Conservation (phyloP, 2,888 invertebrate species). For the Meghimatium bilineatum region DNA sequence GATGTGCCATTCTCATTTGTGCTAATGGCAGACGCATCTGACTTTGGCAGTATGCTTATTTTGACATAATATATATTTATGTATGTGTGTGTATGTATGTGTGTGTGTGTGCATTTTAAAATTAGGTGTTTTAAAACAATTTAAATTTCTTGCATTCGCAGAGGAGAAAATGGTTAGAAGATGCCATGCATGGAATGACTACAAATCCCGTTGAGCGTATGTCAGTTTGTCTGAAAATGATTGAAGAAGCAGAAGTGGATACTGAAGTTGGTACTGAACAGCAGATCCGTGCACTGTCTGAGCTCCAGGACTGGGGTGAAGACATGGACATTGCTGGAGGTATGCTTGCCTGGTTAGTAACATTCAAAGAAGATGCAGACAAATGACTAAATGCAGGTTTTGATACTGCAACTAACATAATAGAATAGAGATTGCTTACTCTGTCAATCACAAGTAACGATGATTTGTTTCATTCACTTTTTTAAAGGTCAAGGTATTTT, state of each 20-base stretch:
- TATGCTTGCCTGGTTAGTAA: constrained; percentile 66
- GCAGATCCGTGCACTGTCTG: constrained; percentile 83
- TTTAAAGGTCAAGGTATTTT: no score
- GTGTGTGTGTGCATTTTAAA: no score
- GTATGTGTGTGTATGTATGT: no score
- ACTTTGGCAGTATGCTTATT: no score
- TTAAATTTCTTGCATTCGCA: constrained; percentile 76
- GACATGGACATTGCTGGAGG: constrained; percentile 89
- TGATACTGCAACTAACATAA: neutral
- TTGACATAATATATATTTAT: no score
- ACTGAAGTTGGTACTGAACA: constrained; percentile 81
- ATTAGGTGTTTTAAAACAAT: neutral
- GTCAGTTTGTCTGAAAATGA: constrained; percentile 81
- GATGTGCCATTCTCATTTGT: no score
- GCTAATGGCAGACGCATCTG: no score
- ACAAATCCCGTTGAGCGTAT: constrained; percentile 85
- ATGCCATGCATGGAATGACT: constrained; percentile 84
- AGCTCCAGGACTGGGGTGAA: constrained; percentile 84
- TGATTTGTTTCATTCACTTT: no score
- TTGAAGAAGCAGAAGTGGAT: constrained; percentile 79
- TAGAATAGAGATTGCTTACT: no score
- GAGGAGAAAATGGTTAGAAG: constrained; percentile 85
- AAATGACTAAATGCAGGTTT: neutral
- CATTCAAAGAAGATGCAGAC: neutral
- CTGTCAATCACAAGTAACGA: neutral